Conservation (phyloP, 1,140 invertebrate species). For the Leptinotarsa lineolata region DNA sequence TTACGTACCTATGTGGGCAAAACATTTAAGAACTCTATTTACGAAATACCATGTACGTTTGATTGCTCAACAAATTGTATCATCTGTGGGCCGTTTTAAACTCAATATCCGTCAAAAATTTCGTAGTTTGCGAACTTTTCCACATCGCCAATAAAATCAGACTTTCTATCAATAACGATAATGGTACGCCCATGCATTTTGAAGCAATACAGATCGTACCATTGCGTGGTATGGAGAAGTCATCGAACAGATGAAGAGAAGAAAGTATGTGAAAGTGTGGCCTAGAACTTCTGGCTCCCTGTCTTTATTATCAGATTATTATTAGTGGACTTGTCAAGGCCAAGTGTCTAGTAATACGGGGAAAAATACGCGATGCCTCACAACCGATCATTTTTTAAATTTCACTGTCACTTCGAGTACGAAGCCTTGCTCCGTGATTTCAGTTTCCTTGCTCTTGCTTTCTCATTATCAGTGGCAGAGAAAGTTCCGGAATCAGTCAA, state of each 20-base stretch:
- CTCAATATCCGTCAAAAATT: background rate
- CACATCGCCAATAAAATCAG: background rate
- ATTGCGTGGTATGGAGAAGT: conserved; percentile 32
- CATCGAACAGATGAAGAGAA: conserved; percentile 35
- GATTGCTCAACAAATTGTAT: no score
- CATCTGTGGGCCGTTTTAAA: no score
- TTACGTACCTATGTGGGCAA: background rate
- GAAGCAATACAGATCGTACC: conserved; percentile 35
- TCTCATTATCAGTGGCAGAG: background rate
- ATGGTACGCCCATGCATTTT: background rate
- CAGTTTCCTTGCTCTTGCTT: conserved; percentile 5
- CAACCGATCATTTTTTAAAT: conserved; percentile 29
- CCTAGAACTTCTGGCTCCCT: conserved; percentile 43
- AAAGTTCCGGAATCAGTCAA: background rate
- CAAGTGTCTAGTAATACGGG: conserved; percentile 35
- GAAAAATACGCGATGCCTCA: conserved; percentile 25
- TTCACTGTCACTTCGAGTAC: conserved; percentile 30
- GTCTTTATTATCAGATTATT: conserved; percentile 40
- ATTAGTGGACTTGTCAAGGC: conserved; percentile 41
- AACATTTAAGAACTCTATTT: no score
- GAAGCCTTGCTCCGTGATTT: background rate
- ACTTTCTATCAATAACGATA: background rate
- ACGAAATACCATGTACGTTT: no score
- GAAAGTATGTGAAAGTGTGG: conserved; percentile 46
- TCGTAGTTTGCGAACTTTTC: background rate